phyloP scores from a whole-genome alignment of 2,113 vertebrate species.

The Vimba vimba region DNA sequence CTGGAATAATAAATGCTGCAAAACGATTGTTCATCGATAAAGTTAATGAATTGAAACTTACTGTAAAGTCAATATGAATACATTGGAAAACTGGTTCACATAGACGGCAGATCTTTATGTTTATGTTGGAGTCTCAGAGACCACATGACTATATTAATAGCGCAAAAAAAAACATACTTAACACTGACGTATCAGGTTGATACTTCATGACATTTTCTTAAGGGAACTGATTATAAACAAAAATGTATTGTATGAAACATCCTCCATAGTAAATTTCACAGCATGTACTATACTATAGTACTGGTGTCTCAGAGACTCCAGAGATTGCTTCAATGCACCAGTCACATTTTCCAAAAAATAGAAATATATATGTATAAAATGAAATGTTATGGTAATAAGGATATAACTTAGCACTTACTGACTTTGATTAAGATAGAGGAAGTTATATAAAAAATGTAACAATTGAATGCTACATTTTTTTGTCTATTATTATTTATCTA shows the following conservation, averaged over 20 bases:
- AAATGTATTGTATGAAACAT: background rate
- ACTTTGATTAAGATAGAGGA: too few relatives aligned
- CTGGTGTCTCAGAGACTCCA: background rate
- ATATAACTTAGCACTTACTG: background rate
- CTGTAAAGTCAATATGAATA: background rate
- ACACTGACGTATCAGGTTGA: background rate
- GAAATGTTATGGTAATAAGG: background rate
- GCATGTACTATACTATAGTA: background rate
- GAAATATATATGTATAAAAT: background rate
- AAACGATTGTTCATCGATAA: background rate
- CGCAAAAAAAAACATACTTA: background rate
- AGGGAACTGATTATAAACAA: background rate
- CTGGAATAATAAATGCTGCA: background rate
- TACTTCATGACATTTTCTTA: background rate
- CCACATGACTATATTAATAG: background rate
- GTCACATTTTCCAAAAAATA: background rate
- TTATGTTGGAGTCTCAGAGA: background rate
- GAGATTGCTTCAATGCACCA: background rate
- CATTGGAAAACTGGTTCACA: background rate
- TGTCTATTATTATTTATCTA: too few relatives aligned
- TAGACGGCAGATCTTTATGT: background rate
- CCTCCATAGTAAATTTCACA: background rate
- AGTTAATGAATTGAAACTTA: background rate
- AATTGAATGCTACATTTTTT: too few relatives aligned
- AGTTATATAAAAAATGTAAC: too few relatives aligned